Base-by-base conservation (phyloP, 2,888 invertebrate genomes). In the Ellobium chinense region DNA sequence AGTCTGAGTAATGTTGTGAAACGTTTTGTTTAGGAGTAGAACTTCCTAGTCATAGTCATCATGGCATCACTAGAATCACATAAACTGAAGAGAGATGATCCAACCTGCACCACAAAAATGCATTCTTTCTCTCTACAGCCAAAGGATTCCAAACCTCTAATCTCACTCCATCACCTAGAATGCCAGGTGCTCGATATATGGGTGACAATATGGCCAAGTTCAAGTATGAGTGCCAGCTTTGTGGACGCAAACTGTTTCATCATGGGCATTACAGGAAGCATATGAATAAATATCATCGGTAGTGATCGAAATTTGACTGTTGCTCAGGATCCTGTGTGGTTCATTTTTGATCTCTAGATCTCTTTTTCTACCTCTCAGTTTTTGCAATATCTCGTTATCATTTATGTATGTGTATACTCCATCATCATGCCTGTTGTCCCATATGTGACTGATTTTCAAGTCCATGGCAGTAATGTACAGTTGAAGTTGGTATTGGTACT, bases 191-290 rank as follows among this genome's bases (percentile, higher is more conserved):
- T 76, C 68, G 18, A 34, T 46, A 68, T 68, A 18, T 76, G 56
- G 66, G 39, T 66, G 76, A 76, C 46, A 36, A 29, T 56, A 56
- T 76, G 76, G 76, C 76, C 76, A 78, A 78, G 70, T 78, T 70
- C 78, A 78, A 70, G 70, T 78, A 39, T 70, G 78, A 78, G 24
- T 78, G 78, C 62, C 68, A 78, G 39, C 62, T 60, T 46, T 78
- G 78, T 78, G 78, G 78, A 1, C 78, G 78, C 31, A 78, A 78
- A 66, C 78, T 78, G n/a, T 78, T 78, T 62, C 78, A 78, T 18
- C 69, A 54, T 37, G 70, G 70, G 37, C 78, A 78, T 62, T 78
- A 78, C 62, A 60, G 63, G 9, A 69, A 60, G 37, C 78, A 78
- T 70, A 78, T 56, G 66, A 70, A 58, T 34, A 76, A 76, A 63